Conservation (phyloP, 1,140 invertebrate genomes). For the Ylistrum balloti region DNA sequence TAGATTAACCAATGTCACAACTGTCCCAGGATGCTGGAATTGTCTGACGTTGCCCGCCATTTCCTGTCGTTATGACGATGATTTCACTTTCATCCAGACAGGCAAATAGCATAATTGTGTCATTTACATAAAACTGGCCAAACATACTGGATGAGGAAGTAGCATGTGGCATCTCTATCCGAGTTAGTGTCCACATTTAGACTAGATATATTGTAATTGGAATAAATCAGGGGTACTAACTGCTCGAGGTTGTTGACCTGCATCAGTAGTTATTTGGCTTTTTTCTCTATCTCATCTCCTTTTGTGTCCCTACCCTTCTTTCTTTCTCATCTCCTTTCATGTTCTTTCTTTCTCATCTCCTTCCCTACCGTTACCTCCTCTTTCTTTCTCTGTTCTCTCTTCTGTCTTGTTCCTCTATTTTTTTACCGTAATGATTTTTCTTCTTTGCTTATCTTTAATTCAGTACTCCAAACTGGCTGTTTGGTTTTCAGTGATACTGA, state of each 20-base stretch:
- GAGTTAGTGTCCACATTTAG: background rate
- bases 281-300: too few relatives aligned
- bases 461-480: too few relatives aligned
- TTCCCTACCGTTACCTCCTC: too few relatives aligned
- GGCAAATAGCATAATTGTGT: conserved; percentile 28
- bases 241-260: background rate
- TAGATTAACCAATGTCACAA: background rate
- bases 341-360: too few relatives aligned
- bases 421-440: too few relatives aligned
- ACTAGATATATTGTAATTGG: background rate
- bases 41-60: background rate
- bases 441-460: too few relatives aligned
- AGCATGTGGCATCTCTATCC: background rate
- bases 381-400: too few relatives aligned
- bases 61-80: background rate
- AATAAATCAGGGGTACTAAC: background rate
- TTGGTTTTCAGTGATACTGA: too few relatives aligned
- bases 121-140: background rate
- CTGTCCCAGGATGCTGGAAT: conserved; percentile 26
- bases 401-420: too few relatives aligned
- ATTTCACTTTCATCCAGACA: conserved; percentile 38
- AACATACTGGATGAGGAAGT: background rate
- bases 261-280: background rate
- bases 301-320: too few relatives aligned
- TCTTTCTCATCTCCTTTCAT: too few relatives aligned